Percentiles rank a stretch among this genome's conserved stretches.
phyloP scores from a whole-genome alignment of 2,113 vertebrate genomes.

The pig (Sus scrofa) region DNA sequence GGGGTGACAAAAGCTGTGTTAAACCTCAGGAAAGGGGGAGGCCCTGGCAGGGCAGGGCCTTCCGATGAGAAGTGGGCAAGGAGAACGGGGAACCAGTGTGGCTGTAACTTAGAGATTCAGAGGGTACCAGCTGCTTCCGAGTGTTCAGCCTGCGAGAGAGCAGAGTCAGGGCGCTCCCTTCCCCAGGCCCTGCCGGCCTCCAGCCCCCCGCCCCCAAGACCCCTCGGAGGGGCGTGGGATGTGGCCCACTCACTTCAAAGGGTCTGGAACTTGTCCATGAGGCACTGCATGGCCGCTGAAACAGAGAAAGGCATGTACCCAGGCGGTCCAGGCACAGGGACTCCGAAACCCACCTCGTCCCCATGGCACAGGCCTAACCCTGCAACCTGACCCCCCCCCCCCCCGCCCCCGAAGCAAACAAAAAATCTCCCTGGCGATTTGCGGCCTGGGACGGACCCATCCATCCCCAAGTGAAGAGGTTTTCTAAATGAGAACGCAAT shows the following conservation, averaged over 20 bases:
- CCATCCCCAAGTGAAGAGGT: not conserved
- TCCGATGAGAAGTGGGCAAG: not conserved
- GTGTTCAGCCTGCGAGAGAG: not conserved
- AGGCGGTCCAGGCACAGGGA: not conserved
- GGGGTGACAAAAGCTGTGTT: not conserved
- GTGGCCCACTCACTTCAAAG: not conserved
- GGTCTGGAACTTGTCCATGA: not conserved
- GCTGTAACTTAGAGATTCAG: not conserved
- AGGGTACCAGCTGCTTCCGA: not conserved
- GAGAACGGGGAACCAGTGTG: too few relatives aligned
- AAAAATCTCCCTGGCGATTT: too few relatives aligned
- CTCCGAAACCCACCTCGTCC: too few relatives aligned
- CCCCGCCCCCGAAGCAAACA: too few relatives aligned
- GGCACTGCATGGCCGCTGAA: not conserved
- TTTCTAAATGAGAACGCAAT: not conserved
- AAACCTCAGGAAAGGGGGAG: not conserved
- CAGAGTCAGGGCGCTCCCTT: not conserved
- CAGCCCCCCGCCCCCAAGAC: not conserved
- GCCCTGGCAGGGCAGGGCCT: not conserved
- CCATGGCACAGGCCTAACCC: not conserved
- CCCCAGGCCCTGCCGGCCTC: not conserved
- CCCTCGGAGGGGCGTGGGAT: not conserved
- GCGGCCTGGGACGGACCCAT: not conserved
- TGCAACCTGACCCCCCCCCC: not conserved
- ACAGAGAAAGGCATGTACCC: not conserved